Base-by-base conservation (phyloP, 2,888 invertebrate species). In the Euplexia lucipara region DNA sequence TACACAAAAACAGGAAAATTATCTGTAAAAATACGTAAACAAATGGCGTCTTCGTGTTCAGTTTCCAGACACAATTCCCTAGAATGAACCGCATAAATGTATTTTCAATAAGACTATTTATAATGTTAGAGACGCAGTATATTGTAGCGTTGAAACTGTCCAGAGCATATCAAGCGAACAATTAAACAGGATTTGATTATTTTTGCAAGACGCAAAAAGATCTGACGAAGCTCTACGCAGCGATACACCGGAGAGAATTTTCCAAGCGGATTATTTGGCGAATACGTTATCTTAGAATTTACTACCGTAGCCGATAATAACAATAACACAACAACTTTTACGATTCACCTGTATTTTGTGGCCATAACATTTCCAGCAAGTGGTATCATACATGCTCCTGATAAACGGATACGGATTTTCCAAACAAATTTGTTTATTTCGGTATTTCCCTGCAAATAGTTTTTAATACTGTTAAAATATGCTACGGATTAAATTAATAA, bases 131-230 rank as follows among this genome's bases (percentile, higher is more conserved):
- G 72, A 81, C 83, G 83, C 78, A 84, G 78, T 82, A 78, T 56
- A 70, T 66, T 75, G 76, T 78, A 49, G 73, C 63, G 61, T 81
- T 89, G 89, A 91, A 83, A 83, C 79, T 90, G 85, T 86, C 89
- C 91, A 91, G 89, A 88, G 73, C 65, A 75, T 85, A 85, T 83
- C 84, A 83, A 86, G 85, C 79, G 87, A 90, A 90, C 91, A 92
- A 93, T 93, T 90, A 92, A 91, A 88, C 73, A 66, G 78, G 69
- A 77, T 83, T 85, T 87, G 90, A 88, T 92, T 92, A 89, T 92
- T 87, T 91, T 89, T 70, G 73, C 82, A 86, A 86, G 84, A 86
- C 88, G 80, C 86, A 89, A 91, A 90, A 89, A 91, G 88, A 89
- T 81, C 85, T 79, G 79, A 72, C 71, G 79, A 30, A 74, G 53